These are phyloP conservation scores for Setophaga coronata DNA, from an alignment of 2,113 vertebrate species.

Conservation along the genomic window DNA sequence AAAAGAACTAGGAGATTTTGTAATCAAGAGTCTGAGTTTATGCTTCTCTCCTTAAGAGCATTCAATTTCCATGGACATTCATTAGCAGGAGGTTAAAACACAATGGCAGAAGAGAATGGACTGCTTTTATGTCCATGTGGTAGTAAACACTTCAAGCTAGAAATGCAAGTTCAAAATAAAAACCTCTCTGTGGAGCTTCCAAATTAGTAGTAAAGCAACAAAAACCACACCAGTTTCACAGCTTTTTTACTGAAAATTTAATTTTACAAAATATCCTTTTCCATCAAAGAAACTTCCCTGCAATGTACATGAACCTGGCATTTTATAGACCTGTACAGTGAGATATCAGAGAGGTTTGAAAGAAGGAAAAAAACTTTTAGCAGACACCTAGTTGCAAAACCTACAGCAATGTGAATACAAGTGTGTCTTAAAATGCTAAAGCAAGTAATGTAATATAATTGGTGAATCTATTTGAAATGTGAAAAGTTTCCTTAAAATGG, in stretches of 20 bases:
- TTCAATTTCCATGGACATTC: constrained; percentile 57
- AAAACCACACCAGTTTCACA: constrained; percentile 60
- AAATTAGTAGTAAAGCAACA: constrained; percentile 30
- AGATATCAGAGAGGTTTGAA: constrained; percentile 56
- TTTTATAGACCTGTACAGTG: constrained; percentile 60
- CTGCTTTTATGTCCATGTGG: constrained; percentile 6
- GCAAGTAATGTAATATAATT: constrained; percentile 69
- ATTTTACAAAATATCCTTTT: constrained; percentile 80
- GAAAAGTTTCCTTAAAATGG: constrained; percentile 71
- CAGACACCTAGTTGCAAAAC: constrained; percentile 71
- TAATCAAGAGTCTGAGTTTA: constrained; percentile 50
- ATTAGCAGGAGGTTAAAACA: constrained; percentile 27
- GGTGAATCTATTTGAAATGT: constrained; percentile 69
- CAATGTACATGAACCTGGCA: constrained; percentile 38
- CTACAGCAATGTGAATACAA: constrained; percentile 66
- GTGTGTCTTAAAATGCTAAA: constrained; percentile 73
- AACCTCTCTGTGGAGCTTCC: constrained; percentile 13
- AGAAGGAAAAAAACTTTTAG: constrained; percentile 63
- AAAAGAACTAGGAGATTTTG: constrained; percentile 55
- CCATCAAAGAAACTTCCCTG: constrained; percentile 70
- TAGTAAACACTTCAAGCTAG: not conserved
- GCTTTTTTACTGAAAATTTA: constrained; percentile 76
- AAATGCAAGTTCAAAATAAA: constrained; percentile 13
- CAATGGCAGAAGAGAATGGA: constrained; percentile 21
- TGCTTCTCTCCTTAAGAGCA: constrained; percentile 50